Percentiles rank a stretch among this genome's conserved stretches.
Conservation (phyloP, 2,888 invertebrate genomes). For the Plebejus melissa region DNA sequence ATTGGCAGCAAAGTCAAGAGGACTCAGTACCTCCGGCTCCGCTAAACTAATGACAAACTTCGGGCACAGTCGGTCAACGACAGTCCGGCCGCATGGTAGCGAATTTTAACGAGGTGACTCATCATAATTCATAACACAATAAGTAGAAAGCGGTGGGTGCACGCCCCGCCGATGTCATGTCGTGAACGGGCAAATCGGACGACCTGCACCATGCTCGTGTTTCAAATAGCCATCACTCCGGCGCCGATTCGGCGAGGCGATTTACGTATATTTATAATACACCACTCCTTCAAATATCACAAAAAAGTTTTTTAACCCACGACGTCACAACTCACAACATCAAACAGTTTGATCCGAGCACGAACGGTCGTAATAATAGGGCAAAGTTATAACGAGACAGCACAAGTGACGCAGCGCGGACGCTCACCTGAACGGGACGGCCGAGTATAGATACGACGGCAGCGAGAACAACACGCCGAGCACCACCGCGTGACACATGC, state of each 20-base stretch:
- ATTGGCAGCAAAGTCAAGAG: not conserved
- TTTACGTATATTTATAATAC: not conserved
- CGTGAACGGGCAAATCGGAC: not conserved
- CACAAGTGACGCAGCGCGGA: conserved; percentile 28
- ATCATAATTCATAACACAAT: conserved; percentile 21
- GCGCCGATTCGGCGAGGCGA: not conserved
- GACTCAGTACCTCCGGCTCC: not conserved
- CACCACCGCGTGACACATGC: conserved; percentile 70
- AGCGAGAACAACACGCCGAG: conserved; percentile 68
- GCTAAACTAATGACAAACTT: not conserved
- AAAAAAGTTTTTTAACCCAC: conserved; percentile 28
- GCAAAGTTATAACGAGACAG: conserved; percentile 11
- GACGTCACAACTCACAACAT: conserved; percentile 34
- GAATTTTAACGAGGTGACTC: conserved; percentile 20
- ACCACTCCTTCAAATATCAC: conserved; percentile 8
- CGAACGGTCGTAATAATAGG: conserved; percentile 24
- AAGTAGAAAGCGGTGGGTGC: conserved; percentile 16
- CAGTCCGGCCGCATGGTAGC: not conserved
- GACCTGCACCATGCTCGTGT: not conserved
- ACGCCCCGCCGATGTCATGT: not conserved
- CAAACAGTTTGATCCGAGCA: not conserved
- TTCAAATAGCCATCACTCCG: not conserved
- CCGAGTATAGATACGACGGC: conserved; percentile 68
- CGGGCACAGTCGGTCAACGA: conserved; percentile 1
- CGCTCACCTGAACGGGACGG: conserved; percentile 70